These are phyloP conservation scores for Meiosimyza platycephala DNA, from an alignment of 2,888 invertebrate genomes.

Conservation along the genomic window DNA sequence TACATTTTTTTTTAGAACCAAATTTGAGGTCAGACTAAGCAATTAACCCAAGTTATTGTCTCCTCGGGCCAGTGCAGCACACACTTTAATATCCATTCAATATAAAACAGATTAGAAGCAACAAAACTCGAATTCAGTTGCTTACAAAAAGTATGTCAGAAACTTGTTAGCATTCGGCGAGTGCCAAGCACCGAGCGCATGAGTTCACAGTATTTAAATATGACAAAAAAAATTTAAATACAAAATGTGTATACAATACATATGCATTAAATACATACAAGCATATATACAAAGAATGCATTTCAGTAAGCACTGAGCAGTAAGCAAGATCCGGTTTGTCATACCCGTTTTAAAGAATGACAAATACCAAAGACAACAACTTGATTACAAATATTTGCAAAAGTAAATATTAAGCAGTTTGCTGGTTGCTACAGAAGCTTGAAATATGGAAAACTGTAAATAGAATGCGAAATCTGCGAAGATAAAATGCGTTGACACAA, in stretches of 20 bases:
- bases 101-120: too few relatives aligned
- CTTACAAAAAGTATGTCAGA: slow-evolving; percentile 28
- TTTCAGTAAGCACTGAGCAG: slow-evolving; percentile 12
- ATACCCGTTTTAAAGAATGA: neutral
- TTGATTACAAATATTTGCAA: too few relatives aligned
- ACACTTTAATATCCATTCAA: too few relatives aligned
- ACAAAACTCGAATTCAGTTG: too few relatives aligned
- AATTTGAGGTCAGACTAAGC: too few relatives aligned
- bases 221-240: slow-evolving; percentile 2
- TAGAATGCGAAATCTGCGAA: neutral
- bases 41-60: too few relatives aligned
- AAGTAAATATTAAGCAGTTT: too few relatives aligned
- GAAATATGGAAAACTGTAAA: neutral
- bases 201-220: slow-evolving; percentile 19
- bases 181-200: neutral
- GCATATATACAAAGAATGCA: slow-evolving; percentile 6
- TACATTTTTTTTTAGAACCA: too few relatives aligned
- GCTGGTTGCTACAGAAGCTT: neutral
- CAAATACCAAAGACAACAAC: neutral
- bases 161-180: slow-evolving; percentile 20
- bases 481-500: neutral
- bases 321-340: slow-evolving; percentile 16
- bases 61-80: too few relatives aligned
- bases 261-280: neutral
- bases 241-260: neutral